Evolutionary conservation across 2,888 invertebrate genomes (phyloP), one percentile per base, ranked within the genome.

Genomic region (Cotesia congregata): DNA sequence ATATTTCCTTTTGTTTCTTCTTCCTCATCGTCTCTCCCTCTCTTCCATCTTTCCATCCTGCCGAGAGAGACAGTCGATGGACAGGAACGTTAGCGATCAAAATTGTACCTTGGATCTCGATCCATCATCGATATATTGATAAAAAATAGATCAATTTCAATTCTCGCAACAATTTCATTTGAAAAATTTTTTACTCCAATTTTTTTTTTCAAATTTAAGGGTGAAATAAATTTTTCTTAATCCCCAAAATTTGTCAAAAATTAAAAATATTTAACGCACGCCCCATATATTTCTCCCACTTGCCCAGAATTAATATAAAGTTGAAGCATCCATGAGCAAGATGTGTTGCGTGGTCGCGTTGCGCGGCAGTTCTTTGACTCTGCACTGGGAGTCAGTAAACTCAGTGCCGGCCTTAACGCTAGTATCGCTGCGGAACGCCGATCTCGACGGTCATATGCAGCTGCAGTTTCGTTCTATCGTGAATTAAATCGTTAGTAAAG

Each of bases 381-480:
- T 78, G 82, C 71, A 83, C 81, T 81, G 83, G 81, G 85, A 88
- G 88, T 89, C 89, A 89, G 89, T 89, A 88, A 89, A 89, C 88
- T 85, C 88, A 86, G 87, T 86, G 88, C 85, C 87, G 87, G 86
- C 84, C 83, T 75, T 78, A 80, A 80, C 78, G 40, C 17, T 79
- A 83, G 83, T 81, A 80, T 71, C 70, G 76, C 76, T 74, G 78
- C 72, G 72, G 65, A 67, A 72, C 74, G 64, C 74, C 71, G 68
- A 20, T 70, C 78, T 74, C 76, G 78, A 75, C 74, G 72, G 74
- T 74, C 60, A 64, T 69, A 50, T 71, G 76, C 78, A 76, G 67
- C 73, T 17, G 41, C 30, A 59, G 61, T 50, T 61, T 65, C 61
- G 41, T 41, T n/a, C 64, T 39, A 50, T 61, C 15, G 40, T 41